A percentile compares a stretch with the other conserved stretches of the same genome.
These are phyloP conservation scores for Frankliniella intonsa DNA, from an alignment of 2,888 invertebrate genomes.

Conservation along the genomic window DNA sequence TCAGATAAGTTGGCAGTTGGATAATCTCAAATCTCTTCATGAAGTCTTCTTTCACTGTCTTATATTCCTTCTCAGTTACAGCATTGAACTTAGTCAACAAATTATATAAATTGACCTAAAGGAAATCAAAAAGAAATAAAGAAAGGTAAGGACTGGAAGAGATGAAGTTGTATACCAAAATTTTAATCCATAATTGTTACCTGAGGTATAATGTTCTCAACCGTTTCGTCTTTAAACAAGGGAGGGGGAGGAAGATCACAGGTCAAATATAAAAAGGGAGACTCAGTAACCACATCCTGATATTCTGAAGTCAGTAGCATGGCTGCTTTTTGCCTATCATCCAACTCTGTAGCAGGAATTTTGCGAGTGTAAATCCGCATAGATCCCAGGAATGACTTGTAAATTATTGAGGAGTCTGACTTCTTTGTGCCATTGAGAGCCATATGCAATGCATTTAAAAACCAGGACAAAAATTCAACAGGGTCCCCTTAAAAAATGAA, in stretches of 20 bases:
- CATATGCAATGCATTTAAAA: conserved; percentile 90
- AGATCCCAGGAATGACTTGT: conserved; percentile 88
- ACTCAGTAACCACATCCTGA: conserved; percentile 78
- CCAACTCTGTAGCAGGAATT: conserved; percentile 86
- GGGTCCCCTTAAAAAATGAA: conserved; percentile 71
- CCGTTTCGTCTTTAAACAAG: conserved; percentile 92
- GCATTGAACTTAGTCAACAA: conserved; percentile 96
- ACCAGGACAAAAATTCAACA: conserved; percentile 97
- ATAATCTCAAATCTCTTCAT: conserved; percentile 95
- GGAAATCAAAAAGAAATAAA: conserved; percentile 29
- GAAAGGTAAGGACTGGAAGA: conserved; percentile 16
- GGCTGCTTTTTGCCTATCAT: conserved; percentile 79
- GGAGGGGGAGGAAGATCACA: conserved; percentile 98
- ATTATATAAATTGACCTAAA: conserved; percentile 86
- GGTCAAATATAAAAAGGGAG: conserved; percentile 92
- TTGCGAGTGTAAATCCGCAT: conserved; percentile 89
- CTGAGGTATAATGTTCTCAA: conserved; percentile 99
- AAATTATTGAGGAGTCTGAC: conserved; percentile 83
- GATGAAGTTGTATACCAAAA: not conserved
- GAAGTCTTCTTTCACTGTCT: conserved; percentile 98
- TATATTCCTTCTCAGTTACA: conserved; percentile 92
- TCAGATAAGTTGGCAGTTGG: conserved; percentile 86
- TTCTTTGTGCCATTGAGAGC: conserved; percentile 91
- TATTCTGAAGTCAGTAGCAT: conserved; percentile 79
- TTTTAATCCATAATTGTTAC: conserved; percentile 48